These are phyloP conservation scores for Nemoura dubitans DNA, from an alignment of 2,888 invertebrate genomes.

Conservation along the genomic window DNA sequence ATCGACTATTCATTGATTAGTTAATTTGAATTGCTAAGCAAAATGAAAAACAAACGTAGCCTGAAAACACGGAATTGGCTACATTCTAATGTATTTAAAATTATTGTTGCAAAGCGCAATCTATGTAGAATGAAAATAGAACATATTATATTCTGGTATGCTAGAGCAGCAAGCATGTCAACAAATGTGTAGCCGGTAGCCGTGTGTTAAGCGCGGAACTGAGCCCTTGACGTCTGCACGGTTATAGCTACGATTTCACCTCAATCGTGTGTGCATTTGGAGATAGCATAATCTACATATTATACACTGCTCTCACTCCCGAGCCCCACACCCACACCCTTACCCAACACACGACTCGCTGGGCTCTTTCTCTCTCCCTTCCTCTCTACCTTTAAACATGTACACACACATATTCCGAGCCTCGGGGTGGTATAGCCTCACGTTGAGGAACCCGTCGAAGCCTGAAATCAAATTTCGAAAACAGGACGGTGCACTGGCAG, in stretches of 20 bases:
- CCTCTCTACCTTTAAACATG: too few relatives aligned
- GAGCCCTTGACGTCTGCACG: not conserved
- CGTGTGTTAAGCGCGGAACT: not conserved
- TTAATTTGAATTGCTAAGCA: not conserved
- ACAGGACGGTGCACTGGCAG: constrained; percentile 21
- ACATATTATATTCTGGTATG: not conserved
- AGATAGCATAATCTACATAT: constrained; percentile 27
- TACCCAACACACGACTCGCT: not conserved
- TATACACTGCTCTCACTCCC: not conserved
- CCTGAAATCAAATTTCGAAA: constrained; percentile 35
- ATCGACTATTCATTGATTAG: not conserved
- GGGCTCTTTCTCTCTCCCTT: not conserved
- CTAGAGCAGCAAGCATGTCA: not conserved
- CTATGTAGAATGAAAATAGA: not conserved
- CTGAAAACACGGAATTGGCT: not conserved
- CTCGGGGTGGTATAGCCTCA: not conserved
- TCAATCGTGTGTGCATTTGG: constrained; percentile 19
- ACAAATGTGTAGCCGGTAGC: not conserved
- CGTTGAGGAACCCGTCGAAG: constrained; percentile 3
- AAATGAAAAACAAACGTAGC: not conserved
- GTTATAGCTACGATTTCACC: not conserved
- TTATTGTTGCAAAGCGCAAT: not conserved
- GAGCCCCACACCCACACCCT: not conserved
- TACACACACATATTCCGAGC: not conserved
- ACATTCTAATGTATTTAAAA: not conserved